Evolutionary conservation across 2,888 invertebrate genomes (phyloP).

Genomic region (Tanytarsus gracilentus): DNA sequence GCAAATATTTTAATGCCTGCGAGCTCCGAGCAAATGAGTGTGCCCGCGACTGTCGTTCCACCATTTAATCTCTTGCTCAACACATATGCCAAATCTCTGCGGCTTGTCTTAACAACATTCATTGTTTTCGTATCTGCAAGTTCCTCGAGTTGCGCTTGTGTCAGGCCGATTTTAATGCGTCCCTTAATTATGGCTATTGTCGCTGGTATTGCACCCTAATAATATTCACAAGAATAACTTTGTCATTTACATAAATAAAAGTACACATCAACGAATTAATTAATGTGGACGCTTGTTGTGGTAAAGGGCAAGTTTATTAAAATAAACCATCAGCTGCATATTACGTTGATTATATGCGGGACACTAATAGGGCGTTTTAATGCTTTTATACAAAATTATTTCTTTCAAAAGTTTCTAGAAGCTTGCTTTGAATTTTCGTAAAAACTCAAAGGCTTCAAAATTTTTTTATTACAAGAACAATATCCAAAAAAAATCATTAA

Average conservation of each 20-base stretch:
- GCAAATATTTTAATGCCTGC: slow-evolving; percentile 86
- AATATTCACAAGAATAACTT: background rate
- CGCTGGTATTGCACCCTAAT: slow-evolving; percentile 76
- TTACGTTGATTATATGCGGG: no score
- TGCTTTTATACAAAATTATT: no score
- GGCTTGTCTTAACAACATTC: slow-evolving; percentile 71
- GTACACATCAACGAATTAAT: no score
- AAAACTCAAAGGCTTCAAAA: no score
- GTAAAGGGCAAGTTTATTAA: background rate
- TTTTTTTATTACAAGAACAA: no score
- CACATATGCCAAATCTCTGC: slow-evolving; percentile 74
- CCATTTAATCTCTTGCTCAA: slow-evolving; percentile 63
- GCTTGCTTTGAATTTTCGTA: no score
- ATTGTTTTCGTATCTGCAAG: slow-evolving; percentile 49
- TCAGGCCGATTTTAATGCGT: slow-evolving; percentile 69
- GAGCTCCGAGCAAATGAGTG: slow-evolving; percentile 72
- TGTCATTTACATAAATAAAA: no score
- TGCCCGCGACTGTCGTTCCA: slow-evolving; percentile 95
- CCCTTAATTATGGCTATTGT: slow-evolving; percentile 86
- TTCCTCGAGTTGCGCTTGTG: slow-evolving; percentile 51
- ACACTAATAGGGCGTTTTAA: no score
- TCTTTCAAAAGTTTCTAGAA: no score
- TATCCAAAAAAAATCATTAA: no score
- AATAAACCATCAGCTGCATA: no score
- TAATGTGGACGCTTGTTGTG: no score